Evolutionary conservation across 92 coral and sea anemone genomes (phyloP).

Genomic region (Epizoanthus scotinus): DNA sequence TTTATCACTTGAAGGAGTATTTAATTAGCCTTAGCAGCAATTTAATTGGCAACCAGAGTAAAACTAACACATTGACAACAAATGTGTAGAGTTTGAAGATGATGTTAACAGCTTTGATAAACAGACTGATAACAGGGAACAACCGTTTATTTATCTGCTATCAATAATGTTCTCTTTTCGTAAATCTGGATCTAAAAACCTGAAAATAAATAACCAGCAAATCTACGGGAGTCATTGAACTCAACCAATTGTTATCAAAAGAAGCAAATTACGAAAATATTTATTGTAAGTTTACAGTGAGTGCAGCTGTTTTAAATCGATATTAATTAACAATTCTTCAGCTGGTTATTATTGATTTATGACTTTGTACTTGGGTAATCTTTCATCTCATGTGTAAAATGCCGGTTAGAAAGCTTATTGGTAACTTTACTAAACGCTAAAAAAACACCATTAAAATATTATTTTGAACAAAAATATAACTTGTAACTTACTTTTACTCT

Average conservation of each 20-base stretch:
- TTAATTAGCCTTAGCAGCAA: background rate
- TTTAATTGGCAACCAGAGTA: background rate
- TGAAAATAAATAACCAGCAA: background rate
- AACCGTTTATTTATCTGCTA: background rate
- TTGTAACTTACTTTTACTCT: background rate
- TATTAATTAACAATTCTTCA: slow-evolving; percentile 22
- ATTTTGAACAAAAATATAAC: background rate
- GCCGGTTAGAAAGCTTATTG: background rate
- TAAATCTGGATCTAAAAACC: background rate
- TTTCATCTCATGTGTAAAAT: background rate
- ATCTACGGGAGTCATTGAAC: background rate
- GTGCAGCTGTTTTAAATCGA: slow-evolving; percentile 19
- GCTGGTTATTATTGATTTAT: slow-evolving; percentile 32
- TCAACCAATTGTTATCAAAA: background rate
- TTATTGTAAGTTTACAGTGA: background rate
- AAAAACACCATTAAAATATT: background rate
- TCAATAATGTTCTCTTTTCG: background rate
- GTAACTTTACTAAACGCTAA: background rate
- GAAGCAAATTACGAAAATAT: background rate
- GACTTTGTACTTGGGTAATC: background rate
- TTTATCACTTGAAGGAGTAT: background rate
- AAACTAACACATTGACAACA: background rate
- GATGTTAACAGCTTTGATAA: background rate
- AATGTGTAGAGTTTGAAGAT: background rate
- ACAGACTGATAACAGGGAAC: too few relatives aligned